Conservation (phyloP, 2,113 vertebrate species). For the Peromyscus maniculatus region DNA sequence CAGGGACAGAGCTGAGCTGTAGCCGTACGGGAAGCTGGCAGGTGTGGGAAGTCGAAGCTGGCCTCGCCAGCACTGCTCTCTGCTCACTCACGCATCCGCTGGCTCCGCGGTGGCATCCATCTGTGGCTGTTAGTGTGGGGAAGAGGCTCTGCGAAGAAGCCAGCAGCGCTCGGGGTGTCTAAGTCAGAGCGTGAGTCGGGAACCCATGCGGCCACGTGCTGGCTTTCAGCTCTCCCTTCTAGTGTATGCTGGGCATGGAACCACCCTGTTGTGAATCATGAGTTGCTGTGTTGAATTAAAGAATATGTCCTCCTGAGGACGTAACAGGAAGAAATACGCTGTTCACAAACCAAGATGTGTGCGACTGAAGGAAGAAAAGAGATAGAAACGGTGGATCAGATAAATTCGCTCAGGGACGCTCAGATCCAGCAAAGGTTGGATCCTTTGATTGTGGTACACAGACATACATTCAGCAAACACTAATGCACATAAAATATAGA, state of each 20-base stretch:
- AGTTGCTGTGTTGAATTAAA: constrained; percentile 22
- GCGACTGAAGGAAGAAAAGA: neutral
- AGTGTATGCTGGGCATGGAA: neutral
- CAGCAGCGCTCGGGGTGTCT: constrained; percentile 15
- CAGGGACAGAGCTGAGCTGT: neutral
- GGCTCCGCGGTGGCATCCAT: neutral
- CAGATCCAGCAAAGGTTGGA: neutral
- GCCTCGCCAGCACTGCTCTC: neutral
- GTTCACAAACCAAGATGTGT: constrained; percentile 19
- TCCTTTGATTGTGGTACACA: neutral
- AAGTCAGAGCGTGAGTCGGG: neutral
- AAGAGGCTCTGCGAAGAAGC: constrained; percentile 58
- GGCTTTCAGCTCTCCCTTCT: neutral
- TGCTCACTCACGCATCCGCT: rapidly evolving
- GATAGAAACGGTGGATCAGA: neutral
- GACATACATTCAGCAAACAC: neutral
- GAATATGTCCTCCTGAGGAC: neutral
- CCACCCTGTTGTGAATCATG: neutral
- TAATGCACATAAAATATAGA: neutral
- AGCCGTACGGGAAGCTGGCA: neutral
- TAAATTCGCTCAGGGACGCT: neutral
- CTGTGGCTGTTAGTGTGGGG: constrained; percentile 51
- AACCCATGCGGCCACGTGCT: neutral
- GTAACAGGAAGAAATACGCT: neutral
- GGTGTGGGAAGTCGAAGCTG: neutral